Evolutionary conservation across 2,797 vertebrate species (phyloP), one percentile per base, ranked within the genome.

Genomic region (Catostomus latipinnis): DNA sequence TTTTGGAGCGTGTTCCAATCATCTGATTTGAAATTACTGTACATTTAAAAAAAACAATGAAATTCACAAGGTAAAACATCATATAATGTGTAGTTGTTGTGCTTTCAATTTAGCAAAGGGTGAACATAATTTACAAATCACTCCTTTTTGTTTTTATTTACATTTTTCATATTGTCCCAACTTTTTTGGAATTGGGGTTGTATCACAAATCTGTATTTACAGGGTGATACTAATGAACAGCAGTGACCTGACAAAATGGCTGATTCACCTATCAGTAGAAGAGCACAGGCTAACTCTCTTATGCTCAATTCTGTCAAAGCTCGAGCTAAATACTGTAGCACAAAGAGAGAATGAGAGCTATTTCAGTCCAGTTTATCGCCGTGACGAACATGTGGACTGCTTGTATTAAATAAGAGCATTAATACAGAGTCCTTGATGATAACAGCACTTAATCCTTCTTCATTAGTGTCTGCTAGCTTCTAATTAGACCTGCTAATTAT

Each of bases 401-500:
- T 74, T 48, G 62, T 60, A 56, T 77, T 74, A 76, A 69, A 82
- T 56, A 84, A 69, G 67, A 49, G 66, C 80, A 81, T 85, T 87
- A 83, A 85, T 81, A 77, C 14, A 78, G 78, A 84, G 71, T 82
- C 76, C 83, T 86, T 82, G 86, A 83, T 81, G 76, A 85, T 84
- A 84, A 78, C 77, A 74, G 80, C 54, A 68, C 83, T 83, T 83
- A 84, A 86, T 86, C 84, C 86, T 82, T 76, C 84, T 83, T 83
- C 79, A 86, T 84, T 84, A 86, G 74, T 78, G 81, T 82, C 80
- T 82, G 82, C 80, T 74, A 74, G 81, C 76, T 68, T 83, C 73
- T 83, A 86, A 86, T 86, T 85, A 86, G 62, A 78, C 80, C 75
- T 83, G 80, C 83, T 87, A 85, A 86, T 87, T 83, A 83, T 81